Base-by-base conservation (phyloP, 1,140 invertebrate genomes). In the Triops longicaudatus region DNA sequence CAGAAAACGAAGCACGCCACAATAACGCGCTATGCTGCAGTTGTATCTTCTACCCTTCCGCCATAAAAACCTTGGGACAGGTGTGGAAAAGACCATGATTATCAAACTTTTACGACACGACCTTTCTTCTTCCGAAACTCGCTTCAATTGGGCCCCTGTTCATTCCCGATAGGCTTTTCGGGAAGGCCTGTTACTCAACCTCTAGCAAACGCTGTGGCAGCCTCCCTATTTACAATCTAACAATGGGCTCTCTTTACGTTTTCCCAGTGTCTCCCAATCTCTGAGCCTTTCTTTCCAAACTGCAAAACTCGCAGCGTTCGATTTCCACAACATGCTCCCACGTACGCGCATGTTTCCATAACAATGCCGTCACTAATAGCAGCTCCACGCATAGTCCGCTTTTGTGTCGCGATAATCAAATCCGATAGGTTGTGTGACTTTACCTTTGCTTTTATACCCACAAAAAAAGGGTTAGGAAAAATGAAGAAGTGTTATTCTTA, bases 81-180 rank as follows among this genome's bases (percentile, higher is more conserved):
- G 50, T 63, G 50, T 63, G 50, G 50, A 63, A 63, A 63, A 63
- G 50, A 22, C 50, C 50, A 63, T 63, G 50, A 63, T 63, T 63
- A 63, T 63, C 50, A 63, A 63, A 63, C 50, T 63, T 63, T 63
- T 63, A 63, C 50, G 50, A 63, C 50, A 22, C 50, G 50, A 22
- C n/a, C 50, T 63, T 63, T 63, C 50, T 63, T 63, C 50, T 63
- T 63, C 50, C 50, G 10, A 63, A 63, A 63, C 50, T 63, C 14
- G 50, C 50, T 63, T 63, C 50, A 63, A 63, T 63, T 63, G 50
- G 50, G 31, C 31, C 50, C 50, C 50, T 63, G 17, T 63, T 63
- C 50, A 63, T 14, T 63, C 22, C 31, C 22, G 50, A 63, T 63
- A 63, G 50, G 50, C 50, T 63, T 63, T 22, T n/a, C 14, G 22